phyloP scores from a whole-genome alignment of 2,113 vertebrate species.

The Peromyscus polionotus region DNA sequence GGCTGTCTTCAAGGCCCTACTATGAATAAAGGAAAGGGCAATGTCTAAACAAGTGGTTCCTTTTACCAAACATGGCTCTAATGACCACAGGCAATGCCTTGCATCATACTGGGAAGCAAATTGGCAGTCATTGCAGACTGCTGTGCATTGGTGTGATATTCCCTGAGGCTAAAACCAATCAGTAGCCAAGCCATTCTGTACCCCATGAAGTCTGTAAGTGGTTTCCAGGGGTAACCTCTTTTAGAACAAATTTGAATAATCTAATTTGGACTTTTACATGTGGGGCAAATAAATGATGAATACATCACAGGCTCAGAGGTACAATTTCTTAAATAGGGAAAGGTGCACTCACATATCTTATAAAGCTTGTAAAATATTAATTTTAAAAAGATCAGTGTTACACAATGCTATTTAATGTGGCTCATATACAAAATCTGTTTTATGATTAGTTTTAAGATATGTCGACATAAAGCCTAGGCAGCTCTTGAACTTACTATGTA shows the following conservation, averaged over 20 bases:
- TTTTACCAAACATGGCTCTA: conserved; percentile 55
- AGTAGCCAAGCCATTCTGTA: conserved; percentile 45
- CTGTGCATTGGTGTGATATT: conserved; percentile 63
- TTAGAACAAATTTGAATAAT: conserved; percentile 68
- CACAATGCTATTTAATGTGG: not conserved
- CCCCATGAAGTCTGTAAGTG: conserved; percentile 54
- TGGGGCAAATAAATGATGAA: not conserved
- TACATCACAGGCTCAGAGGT: not conserved
- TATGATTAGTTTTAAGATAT: not conserved
- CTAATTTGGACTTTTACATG: conserved; percentile 68
- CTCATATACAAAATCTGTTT: not conserved
- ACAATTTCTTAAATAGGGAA: not conserved
- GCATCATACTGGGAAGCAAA: conserved; percentile 76
- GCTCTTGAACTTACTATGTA: not conserved
- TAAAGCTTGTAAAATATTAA: not conserved
- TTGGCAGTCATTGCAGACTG: conserved; percentile 70
- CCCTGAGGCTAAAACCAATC: conserved; percentile 77
- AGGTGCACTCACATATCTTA: not conserved
- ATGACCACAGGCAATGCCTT: conserved; percentile 56
- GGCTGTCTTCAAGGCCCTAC: not conserved
- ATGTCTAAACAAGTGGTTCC: conserved; percentile 54
- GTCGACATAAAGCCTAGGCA: not conserved
- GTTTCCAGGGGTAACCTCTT: conserved; percentile 72
- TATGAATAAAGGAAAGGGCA: conserved; percentile 62
- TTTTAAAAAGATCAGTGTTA: not conserved